These are phyloP conservation scores for Erythrocercus mccallii DNA, from an alignment of 2,113 vertebrate species.

Conservation along the genomic window DNA sequence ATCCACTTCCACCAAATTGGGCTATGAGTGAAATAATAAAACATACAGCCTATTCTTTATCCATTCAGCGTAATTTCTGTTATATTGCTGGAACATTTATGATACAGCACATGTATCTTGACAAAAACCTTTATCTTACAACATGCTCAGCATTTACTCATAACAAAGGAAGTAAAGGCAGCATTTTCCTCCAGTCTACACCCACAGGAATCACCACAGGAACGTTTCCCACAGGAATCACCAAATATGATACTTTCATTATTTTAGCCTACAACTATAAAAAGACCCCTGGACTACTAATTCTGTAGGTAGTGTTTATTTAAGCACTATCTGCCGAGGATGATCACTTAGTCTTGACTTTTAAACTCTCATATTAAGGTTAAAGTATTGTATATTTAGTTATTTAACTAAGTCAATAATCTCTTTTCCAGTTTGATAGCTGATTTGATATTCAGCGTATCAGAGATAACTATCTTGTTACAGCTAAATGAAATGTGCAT, in stretches of 20 bases:
- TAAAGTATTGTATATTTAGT: not conserved
- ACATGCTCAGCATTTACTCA: not conserved
- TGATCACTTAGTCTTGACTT: not conserved
- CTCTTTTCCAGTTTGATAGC: not conserved
- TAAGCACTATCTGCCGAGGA: not conserved
- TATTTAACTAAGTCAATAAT: not conserved
- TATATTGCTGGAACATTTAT: not conserved
- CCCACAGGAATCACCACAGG: not conserved
- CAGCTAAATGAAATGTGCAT: conserved; percentile 14
- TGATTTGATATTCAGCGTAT: conserved; percentile 24
- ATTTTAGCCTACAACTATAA: not conserved
- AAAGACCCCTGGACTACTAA: not conserved
- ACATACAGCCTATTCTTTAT: conserved; percentile 25
- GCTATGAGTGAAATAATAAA: conserved; percentile 40
- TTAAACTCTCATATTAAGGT: not conserved
- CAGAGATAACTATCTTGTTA: conserved; percentile 8
- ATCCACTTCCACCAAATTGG: conserved; percentile 16
- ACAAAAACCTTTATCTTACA: not conserved
- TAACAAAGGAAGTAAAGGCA: not conserved
- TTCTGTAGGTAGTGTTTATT: not conserved
- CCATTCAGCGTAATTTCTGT: not conserved
- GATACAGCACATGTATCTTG: not conserved
- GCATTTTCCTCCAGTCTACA: not conserved
- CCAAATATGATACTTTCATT: not conserved
- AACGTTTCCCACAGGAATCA: not conserved